Evolutionary conservation across 2,797 vertebrate species (phyloP).

Genomic region (Podarcis siculus): DNA sequence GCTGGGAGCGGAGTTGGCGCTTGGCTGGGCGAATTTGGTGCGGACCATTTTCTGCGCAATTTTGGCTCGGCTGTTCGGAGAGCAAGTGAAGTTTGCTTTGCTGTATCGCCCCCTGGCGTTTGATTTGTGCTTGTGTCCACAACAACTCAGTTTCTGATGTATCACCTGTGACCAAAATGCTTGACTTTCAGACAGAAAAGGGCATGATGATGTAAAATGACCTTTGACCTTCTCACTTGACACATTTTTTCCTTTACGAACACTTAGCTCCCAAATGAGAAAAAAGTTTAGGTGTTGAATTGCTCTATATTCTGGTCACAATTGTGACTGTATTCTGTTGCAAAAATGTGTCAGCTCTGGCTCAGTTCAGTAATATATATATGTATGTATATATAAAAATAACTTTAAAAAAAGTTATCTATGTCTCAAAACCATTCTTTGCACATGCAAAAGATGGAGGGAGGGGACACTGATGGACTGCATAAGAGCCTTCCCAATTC

Average conservation of each 20-base stretch:
- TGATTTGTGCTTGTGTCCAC: neutral
- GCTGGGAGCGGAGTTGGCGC: neutral
- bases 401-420: rapidly evolving
- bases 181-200: neutral
- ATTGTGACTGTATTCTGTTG: no score
- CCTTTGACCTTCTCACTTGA: neutral
- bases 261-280: neutral
- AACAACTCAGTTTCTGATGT: neutral
- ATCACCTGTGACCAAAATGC: neutral
- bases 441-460: neutral
- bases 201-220: no score
- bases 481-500: rapidly evolving
- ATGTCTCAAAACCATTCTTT: neutral
- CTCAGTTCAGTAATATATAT: neutral
- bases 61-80: neutral
- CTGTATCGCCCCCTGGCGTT: neutral
- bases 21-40: neutral
- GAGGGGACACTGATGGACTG: neutral
- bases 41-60: neutral
- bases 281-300: neutral
- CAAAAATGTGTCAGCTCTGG: neutral
- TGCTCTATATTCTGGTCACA: neutral
- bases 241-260: neutral
- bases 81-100: neutral
- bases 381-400: neutral